Evolutionary conservation across 2,113 vertebrate species (phyloP).

Genomic region (Paramormyrops kingsleyae): DNA sequence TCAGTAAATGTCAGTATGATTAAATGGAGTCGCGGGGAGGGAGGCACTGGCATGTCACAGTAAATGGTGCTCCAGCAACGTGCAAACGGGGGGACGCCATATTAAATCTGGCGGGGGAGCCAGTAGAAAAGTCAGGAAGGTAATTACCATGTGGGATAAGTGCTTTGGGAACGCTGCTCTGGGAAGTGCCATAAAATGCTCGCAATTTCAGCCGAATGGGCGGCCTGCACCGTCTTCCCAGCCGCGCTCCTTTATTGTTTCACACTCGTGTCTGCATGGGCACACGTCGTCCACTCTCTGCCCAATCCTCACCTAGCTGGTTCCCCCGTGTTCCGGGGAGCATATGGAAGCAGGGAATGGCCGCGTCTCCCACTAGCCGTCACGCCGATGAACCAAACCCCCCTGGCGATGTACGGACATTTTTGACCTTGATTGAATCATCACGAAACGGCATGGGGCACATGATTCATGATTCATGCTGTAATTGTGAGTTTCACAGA

Average conservation of each 20-base stretch:
- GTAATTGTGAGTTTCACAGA: constrained; percentile 46
- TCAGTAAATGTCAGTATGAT: constrained; percentile 19
- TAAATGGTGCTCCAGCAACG: constrained; percentile 41
- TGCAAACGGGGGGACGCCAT: constrained; percentile 33
- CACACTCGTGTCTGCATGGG: not conserved
- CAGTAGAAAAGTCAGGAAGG: constrained; percentile 22
- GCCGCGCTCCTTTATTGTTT: not conserved
- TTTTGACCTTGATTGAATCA: not conserved
- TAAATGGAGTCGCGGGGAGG: constrained; percentile 35
- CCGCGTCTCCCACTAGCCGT: not conserved
- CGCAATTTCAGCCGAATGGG: constrained; percentile 17
- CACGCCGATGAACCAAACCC: not conserved
- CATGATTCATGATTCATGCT: constrained; percentile 41
- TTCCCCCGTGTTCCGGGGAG: not conserved
- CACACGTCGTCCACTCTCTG: not conserved
- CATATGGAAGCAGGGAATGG: not conserved
- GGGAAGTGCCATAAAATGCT: constrained; percentile 23
- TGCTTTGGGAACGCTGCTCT: constrained; percentile 12
- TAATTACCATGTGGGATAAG: constrained; percentile 28
- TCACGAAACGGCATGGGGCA: not conserved
- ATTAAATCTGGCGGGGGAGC: constrained; percentile 32
- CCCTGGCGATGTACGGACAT: not conserved
- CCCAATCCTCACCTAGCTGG: not conserved
- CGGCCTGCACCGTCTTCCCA: not conserved
- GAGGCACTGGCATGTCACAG: constrained; percentile 28